phyloP scores from a whole-genome alignment of 2,113 vertebrate genomes.

The Octodon degus region DNA sequence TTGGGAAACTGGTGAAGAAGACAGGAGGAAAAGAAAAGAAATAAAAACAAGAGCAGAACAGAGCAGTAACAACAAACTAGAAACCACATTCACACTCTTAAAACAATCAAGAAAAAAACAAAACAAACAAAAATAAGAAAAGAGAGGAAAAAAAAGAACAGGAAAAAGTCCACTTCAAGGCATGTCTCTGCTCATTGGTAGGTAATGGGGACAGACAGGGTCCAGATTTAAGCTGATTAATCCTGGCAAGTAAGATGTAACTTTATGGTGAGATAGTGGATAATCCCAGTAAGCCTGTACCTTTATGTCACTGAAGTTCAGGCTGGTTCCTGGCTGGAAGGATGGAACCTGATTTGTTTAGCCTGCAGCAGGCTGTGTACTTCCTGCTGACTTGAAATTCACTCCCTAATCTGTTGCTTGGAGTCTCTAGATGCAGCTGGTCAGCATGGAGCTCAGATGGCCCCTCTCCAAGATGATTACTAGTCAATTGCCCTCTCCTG shows the following conservation, averaged over 20 bases:
- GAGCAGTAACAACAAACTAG: neutral
- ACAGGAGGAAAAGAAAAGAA: neutral
- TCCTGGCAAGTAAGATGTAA: neutral
- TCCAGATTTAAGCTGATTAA: neutral
- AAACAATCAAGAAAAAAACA: neutral
- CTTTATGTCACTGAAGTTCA: neutral
- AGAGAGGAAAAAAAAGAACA: neutral
- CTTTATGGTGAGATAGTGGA: neutral
- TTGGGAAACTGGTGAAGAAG: neutral
- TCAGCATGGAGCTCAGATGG: neutral
- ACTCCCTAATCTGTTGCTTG: neutral
- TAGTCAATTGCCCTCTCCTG: neutral
- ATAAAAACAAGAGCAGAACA: neutral
- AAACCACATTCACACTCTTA: neutral
- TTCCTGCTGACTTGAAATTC: neutral
- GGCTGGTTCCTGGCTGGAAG: neutral
- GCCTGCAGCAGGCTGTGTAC: neutral
- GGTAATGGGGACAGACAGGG: neutral
- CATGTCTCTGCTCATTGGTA: neutral
- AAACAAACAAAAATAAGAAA: neutral
- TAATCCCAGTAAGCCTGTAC: neutral
- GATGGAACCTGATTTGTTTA: neutral
- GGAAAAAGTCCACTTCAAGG: neutral
- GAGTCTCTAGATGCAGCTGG: neutral
- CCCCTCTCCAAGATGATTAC: no score